Evolutionary conservation across 2,888 invertebrate species (phyloP).

Genomic region (Diadegma fenestrale): DNA sequence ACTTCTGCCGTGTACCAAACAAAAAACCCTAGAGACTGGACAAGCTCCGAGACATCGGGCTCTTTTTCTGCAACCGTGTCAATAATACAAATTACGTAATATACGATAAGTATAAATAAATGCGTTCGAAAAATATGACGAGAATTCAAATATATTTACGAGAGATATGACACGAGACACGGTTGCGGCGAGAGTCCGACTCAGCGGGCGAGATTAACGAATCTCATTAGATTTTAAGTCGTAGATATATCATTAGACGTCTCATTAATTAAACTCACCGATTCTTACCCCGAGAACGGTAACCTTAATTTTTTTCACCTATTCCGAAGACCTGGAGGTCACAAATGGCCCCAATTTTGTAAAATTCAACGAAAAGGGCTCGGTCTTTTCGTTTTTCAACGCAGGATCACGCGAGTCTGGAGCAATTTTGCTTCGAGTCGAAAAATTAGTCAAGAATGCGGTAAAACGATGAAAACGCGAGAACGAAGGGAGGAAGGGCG

Average conservation of each 20-base stretch:
- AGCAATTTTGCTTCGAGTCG: too few relatives aligned
- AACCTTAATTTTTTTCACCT: too few relatives aligned
- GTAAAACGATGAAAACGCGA: too few relatives aligned
- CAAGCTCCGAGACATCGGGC: conserved; percentile 82
- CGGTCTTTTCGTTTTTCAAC: too few relatives aligned
- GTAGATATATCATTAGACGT: conserved; percentile 78
- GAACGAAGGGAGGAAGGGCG: too few relatives aligned
- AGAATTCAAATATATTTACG: conserved; percentile 52
- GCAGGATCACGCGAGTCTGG: too few relatives aligned
- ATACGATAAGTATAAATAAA: conserved; percentile 67
- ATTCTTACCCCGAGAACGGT: too few relatives aligned
- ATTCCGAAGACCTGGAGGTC: too few relatives aligned
- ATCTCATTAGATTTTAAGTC: conserved; percentile 80
- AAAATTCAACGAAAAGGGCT: too few relatives aligned
- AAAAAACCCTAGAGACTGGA: conserved; percentile 80
- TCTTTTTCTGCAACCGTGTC: conserved; percentile 72
- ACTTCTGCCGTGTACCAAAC: conserved; percentile 75
- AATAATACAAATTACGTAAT: conserved; percentile 67
- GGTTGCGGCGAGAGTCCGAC: conserved; percentile 76
- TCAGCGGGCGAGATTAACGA: conserved; percentile 83
- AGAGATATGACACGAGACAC: conserved; percentile 46
- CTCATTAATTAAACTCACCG: conserved; percentile 77
- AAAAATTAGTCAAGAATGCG: too few relatives aligned
- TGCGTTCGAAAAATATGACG: conserved; percentile 38
- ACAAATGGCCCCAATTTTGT: too few relatives aligned